These are phyloP conservation scores for Frankliniella intonsa DNA, from an alignment of 2,888 invertebrate species.

Conservation along the genomic window DNA sequence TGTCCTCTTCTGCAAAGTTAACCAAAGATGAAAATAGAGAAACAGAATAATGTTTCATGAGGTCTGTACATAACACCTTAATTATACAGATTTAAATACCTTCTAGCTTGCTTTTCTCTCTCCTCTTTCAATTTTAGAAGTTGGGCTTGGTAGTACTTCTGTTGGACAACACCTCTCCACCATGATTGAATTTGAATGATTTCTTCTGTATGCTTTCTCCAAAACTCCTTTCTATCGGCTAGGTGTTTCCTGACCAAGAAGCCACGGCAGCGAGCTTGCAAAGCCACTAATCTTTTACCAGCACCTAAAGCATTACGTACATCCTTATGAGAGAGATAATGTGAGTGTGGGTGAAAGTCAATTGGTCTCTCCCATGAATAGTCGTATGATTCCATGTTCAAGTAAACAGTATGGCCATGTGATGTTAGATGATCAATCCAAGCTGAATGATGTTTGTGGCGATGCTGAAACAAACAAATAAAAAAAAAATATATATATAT, in stretches of 20 bases:
- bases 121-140: background rate
- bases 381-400: slow-evolving; percentile 52
- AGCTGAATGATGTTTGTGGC: slow-evolving; percentile 39
- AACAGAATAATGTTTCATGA: background rate
- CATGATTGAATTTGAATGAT: slow-evolving; percentile 57
- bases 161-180: slow-evolving; percentile 55
- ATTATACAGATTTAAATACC: slow-evolving; percentile 36
- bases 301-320: slow-evolving; percentile 45
- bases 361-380: slow-evolving; percentile 54
- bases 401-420: slow-evolving; percentile 52
- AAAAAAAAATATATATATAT: slow-evolving; percentile 10
- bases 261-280: slow-evolving; percentile 60
- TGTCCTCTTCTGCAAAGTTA: background rate
- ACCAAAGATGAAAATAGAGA: background rate
- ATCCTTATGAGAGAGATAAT: slow-evolving; percentile 47
- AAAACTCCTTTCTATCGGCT: slow-evolving; percentile 47
- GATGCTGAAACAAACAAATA: slow-evolving; percentile 25
- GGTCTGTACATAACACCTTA: background rate
- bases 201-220: slow-evolving; percentile 47
- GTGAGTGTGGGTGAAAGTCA: slow-evolving; percentile 51
- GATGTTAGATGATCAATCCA: slow-evolving; percentile 54
- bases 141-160: slow-evolving; percentile 42
- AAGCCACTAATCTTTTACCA: slow-evolving; percentile 50
- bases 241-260: slow-evolving; percentile 53
- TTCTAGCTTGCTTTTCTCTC: slow-evolving; percentile 41